Conservation (phyloP, 2,888 invertebrate species). For the Drosophila siamana region DNA sequence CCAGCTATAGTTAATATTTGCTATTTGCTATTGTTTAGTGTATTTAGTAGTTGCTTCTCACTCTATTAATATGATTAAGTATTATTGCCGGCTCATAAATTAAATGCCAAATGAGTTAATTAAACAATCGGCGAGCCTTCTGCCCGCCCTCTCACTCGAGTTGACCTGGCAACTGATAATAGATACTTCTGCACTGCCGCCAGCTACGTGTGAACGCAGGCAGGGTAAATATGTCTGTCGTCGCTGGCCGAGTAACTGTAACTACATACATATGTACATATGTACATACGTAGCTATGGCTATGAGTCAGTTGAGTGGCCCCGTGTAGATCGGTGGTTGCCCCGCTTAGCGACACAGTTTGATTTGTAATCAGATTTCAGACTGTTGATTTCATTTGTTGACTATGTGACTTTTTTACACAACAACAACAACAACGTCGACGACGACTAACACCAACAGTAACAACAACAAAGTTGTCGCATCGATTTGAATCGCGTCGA, state of each 20-base stretch:
- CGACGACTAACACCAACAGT: background rate
- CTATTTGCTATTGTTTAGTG: slow-evolving; percentile 4
- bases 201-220: too few species aligned
- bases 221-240: too few species aligned
- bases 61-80: slow-evolving; percentile 41
- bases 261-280: background rate
- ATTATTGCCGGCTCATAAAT: slow-evolving; percentile 51
- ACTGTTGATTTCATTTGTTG: slow-evolving; percentile 22
- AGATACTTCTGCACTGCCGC: slow-evolving; percentile 5
- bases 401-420: slow-evolving; percentile 15
- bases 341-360: slow-evolving; percentile 52
- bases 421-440: slow-evolving; percentile 27
- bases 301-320: slow-evolving; percentile 39
- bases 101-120: slow-evolving; percentile 66
- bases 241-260: too few species aligned
- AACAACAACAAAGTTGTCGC: background rate
- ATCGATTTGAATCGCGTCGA: slow-evolving; percentile 16
- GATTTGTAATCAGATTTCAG: slow-evolving; percentile 37
- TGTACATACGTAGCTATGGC: background rate
- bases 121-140: slow-evolving; percentile 51
- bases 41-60: slow-evolving; percentile 25
- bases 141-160: slow-evolving; percentile 4
- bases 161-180: slow-evolving; percentile 28
- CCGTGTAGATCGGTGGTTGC: slow-evolving; percentile 42
- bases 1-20: background rate